Conservation (phyloP, 92 coral and sea anemone genomes). For the Epizoanthus rinbou region DNA sequence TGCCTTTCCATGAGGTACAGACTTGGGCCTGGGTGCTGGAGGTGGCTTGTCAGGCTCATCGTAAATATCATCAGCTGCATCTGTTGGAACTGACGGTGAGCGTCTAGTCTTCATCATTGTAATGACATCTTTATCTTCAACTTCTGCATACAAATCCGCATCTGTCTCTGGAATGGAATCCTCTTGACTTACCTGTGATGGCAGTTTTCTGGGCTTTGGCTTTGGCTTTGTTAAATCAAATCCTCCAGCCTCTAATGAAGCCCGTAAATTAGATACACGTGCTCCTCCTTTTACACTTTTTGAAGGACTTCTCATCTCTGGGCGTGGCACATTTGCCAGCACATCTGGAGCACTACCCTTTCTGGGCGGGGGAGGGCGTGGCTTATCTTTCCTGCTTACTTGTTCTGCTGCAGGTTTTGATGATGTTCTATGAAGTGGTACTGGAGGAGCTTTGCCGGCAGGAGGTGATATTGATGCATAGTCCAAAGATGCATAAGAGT, state of each 20-base stretch:
- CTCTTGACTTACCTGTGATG: constrained; percentile 46
- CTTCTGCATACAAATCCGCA: constrained; percentile 50
- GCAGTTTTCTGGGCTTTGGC: constrained; percentile 46
- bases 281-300: constrained; percentile 20
- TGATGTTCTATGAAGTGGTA: constrained; percentile 37
- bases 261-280: constrained; percentile 73
- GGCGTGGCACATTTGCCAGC: not conserved
- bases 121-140: constrained; percentile 42
- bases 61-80: constrained; percentile 66
- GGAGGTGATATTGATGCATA: constrained; percentile 51
- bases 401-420: constrained; percentile 2
- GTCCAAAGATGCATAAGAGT: constrained; percentile 71
- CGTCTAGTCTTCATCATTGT: constrained; percentile 40
- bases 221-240: constrained; percentile 63
- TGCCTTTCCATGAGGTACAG: constrained; percentile 45
- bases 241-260: constrained; percentile 84
- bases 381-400: constrained; percentile 37
- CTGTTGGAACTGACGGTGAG: constrained; percentile 69
- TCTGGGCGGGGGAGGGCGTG: constrained; percentile 53
- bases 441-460: constrained; percentile 35
- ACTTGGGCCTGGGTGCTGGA: constrained; percentile 42
- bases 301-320: constrained; percentile 23
- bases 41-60: constrained; percentile 61
- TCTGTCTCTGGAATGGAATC: constrained; percentile 60
- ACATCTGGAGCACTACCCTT: constrained; percentile 73